These are phyloP conservation scores for Bombyx mandarina DNA, from an alignment of 1,140 invertebrate species.

Conservation along the genomic window DNA sequence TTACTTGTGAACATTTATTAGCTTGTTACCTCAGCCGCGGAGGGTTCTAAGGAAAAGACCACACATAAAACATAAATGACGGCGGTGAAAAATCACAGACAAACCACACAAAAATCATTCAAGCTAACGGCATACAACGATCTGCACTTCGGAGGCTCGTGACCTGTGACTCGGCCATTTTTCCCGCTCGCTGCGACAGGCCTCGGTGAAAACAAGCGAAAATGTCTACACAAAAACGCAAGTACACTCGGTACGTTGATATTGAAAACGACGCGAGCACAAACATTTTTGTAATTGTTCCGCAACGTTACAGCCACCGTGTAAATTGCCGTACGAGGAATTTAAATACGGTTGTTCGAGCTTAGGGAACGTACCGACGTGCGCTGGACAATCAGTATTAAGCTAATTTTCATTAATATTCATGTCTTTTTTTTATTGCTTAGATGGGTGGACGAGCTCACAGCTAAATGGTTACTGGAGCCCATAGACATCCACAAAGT, in stretches of 20 bases:
- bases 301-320: background rate
- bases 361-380: too few relatives aligned
- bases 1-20: background rate
- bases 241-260: slow-evolving; percentile 14
- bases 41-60: slow-evolving; percentile 13
- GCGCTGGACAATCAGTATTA: too few relatives aligned
- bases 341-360: too few relatives aligned
- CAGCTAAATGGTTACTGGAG: too few relatives aligned
- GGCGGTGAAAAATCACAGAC: slow-evolving; percentile 30
- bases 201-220: slow-evolving; percentile 18
- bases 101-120: slow-evolving; percentile 37
- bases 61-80: slow-evolving; percentile 15
- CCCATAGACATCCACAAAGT: too few relatives aligned
- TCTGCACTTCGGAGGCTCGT: slow-evolving; percentile 32
- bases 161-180: slow-evolving; percentile 32
- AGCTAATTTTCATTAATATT: too few relatives aligned
- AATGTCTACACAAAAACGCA: slow-evolving; percentile 13
- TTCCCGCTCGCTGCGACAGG: slow-evolving; percentile 15
- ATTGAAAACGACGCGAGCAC: slow-evolving; percentile 18
- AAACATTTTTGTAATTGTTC: slow-evolving; percentile 18
- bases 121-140: slow-evolving; percentile 41
- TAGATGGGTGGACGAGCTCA: too few relatives aligned
- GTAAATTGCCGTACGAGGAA: background rate
- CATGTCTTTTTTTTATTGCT: too few relatives aligned
- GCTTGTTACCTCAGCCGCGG: background rate